phyloP scores from a whole-genome alignment of 2,888 invertebrate genomes.

The Lydus trimaculatus region DNA sequence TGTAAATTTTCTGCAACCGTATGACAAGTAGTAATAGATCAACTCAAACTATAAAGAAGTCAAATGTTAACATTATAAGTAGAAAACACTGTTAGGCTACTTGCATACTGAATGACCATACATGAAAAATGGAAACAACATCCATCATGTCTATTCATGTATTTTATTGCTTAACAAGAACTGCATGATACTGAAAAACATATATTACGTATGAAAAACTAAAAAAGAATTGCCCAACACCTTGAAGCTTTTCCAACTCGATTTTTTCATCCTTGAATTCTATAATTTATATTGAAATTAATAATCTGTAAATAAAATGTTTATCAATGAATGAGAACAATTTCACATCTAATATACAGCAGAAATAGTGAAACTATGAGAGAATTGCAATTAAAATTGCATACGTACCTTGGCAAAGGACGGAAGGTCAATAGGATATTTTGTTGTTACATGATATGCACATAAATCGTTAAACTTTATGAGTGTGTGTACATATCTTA shows the following conservation, averaged over 20 bases:
- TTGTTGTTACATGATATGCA: not conserved
- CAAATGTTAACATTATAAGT: conserved; percentile 6
- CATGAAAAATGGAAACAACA: not conserved
- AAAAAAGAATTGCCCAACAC: not conserved
- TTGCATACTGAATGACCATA: not conserved
- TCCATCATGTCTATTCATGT: not conserved
- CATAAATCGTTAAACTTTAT: not conserved
- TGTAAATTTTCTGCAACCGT: conserved; percentile 4
- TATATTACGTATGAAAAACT: not conserved
- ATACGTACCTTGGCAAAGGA: not conserved
- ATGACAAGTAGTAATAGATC: conserved; percentile 2
- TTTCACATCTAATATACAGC: not conserved
- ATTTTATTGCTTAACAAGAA: not conserved
- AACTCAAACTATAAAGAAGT: conserved; percentile 3
- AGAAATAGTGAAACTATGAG: not conserved
- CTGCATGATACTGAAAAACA: not conserved
- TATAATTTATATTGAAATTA: not conserved
- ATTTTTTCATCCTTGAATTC: not conserved
- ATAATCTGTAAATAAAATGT: not conserved
- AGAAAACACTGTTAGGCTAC: not conserved
- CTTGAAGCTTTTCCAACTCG: not conserved
- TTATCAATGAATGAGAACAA: not conserved
- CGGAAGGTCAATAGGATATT: not conserved
- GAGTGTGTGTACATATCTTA: not conserved
- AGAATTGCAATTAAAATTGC: not conserved